A percentile compares a stretch with the other conserved stretches of the same genome.
These are phyloP conservation scores for Eristalis intricaria DNA, from an alignment of 2,888 invertebrate species.

Conservation along the genomic window DNA sequence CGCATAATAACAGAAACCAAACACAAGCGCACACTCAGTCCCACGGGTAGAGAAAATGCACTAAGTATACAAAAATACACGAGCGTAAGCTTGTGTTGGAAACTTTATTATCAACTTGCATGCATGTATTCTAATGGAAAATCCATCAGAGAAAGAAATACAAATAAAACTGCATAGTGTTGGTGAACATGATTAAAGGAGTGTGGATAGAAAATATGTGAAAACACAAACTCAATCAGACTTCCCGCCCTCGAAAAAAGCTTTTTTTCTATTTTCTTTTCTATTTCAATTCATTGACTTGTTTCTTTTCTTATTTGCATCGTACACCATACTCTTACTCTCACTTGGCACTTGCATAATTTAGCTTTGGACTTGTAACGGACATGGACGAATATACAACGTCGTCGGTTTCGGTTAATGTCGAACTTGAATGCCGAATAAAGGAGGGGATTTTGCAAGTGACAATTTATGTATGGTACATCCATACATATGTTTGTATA, in stretches of 20 bases:
- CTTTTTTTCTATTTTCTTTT: conserved; percentile 50
- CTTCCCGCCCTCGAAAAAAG: conserved; percentile 64
- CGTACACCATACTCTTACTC: conserved; percentile 63
- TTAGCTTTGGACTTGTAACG: conserved; percentile 57
- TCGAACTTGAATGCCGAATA: conserved; percentile 36
- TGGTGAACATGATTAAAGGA: conserved; percentile 53
- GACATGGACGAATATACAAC: conserved; percentile 27
- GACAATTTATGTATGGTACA: background rate
- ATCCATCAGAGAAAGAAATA: conserved; percentile 71
- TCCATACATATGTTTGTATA: too few species aligned
- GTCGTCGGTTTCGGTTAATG: conserved; percentile 10
- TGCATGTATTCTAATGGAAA: conserved; percentile 37
- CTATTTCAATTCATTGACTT: conserved; percentile 58
- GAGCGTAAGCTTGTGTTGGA: conserved; percentile 4
- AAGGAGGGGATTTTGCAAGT: background rate
- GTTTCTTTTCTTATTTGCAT: conserved; percentile 47
- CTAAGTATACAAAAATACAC: conserved; percentile 27
- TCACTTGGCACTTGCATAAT: conserved; percentile 71
- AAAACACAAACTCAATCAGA: conserved; percentile 35
- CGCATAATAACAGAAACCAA: conserved; percentile 75
- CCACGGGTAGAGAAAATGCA: conserved; percentile 37
- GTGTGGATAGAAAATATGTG: conserved; percentile 26
- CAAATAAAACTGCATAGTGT: conserved; percentile 66
- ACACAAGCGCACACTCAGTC: conserved; percentile 48
- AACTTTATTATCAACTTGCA: conserved; percentile 5